Conservation (phyloP, 2,113 vertebrate genomes). For the Collichthys lucidus region DNA sequence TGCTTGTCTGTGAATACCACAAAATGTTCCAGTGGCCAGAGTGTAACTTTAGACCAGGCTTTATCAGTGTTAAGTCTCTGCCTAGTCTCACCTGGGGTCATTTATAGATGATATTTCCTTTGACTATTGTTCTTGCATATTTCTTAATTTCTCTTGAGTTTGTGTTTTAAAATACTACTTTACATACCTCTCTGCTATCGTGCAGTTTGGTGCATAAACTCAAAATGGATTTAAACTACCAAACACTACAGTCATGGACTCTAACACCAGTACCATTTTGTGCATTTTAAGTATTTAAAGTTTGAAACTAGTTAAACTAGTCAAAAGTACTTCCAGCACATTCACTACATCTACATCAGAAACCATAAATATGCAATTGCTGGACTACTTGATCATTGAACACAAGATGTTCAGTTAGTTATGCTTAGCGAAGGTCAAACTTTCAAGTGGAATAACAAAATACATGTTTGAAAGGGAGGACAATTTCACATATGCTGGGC, state of each 20-base stretch:
- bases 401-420: no score
- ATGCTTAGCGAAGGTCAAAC: not conserved
- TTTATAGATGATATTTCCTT: not conserved
- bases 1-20: conserved; percentile 73
- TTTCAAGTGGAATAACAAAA: not conserved
- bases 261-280: not conserved
- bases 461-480: not conserved
- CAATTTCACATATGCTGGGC: no score
- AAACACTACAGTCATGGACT: not conserved
- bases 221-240: not conserved
- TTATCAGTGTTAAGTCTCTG: not conserved
- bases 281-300: not conserved
- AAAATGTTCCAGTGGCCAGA: conserved; percentile 81
- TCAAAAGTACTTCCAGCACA: no score
- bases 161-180: not conserved
- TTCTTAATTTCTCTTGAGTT: not conserved
- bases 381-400: no score
- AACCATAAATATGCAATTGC: no score
- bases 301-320: no score
- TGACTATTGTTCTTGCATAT: not conserved
- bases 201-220: not conserved
- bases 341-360: no score
- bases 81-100: not conserved
- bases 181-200: not conserved
- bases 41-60: conserved; percentile 29